Evolutionary conservation across 2,888 invertebrate species (phyloP), one percentile per base, ranked within the genome.

Genomic region (Himalopsyche tibetana): DNA sequence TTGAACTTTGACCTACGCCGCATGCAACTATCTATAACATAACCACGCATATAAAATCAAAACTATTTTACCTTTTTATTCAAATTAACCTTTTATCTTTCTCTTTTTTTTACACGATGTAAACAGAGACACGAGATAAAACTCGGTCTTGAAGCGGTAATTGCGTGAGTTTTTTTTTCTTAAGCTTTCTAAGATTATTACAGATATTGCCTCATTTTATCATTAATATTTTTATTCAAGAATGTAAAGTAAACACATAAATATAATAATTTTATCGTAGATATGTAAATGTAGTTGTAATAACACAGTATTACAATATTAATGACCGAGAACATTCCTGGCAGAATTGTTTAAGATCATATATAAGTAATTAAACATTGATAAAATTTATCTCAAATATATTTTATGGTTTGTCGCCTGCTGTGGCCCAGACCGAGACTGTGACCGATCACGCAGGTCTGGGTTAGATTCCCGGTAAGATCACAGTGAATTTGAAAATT

Each of bases 171-270:
- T 12, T 19, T 63, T 55, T 19, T 63, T 19, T 63, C 11, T 19
- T 6, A 63, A 63, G 63, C 63, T 63, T 63, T 63, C 63, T 28
- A 11, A 63, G 63, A 63, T 63, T 19, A 28, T 63, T 9, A 28
- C 63, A 63, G 63, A 63, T n/a, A 63, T 63, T 63, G 63, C 63
- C 63, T 63, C 63, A 63, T 19, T 63, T 63, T 63, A 63, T 63
- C 63, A 63, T 63, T 63, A 63, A 63, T 63, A 63, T 19, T 63
- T 63, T 63, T 63, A 63, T 63, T 63, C 28, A 63, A 63, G 63
- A 19, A 63, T 63, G 28, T 63, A 63, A 63, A 63, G 63, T 63
- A 63, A 63, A 28, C 63, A 63, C 63, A 63, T 19, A 19, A 63
- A 63, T 63, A 19, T 19, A 63, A 63, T 63, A 63, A 63, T 63